phyloP scores from a whole-genome alignment of 2,888 invertebrate species.

The Drosophila putrida region DNA sequence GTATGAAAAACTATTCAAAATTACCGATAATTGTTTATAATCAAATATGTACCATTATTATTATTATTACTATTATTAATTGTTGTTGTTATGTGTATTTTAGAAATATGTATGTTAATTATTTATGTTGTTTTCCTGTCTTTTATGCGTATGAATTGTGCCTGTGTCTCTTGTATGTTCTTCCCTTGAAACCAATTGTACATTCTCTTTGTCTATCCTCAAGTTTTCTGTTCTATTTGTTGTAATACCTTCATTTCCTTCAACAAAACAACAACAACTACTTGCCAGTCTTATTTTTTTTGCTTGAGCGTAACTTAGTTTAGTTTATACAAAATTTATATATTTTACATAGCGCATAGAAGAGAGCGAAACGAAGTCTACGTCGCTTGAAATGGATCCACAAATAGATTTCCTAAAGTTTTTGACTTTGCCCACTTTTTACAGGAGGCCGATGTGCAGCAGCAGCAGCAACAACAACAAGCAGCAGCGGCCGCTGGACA shows the following conservation, averaged over 20 bases:
- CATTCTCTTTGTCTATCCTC: constrained; percentile 10
- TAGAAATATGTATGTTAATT: constrained; percentile 34
- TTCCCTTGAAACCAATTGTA: constrained; percentile 23
- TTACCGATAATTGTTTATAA: constrained; percentile 43
- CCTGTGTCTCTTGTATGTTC: constrained; percentile 44
- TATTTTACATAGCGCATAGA: constrained; percentile 35
- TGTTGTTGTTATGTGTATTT: constrained; percentile 52
- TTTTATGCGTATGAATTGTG: constrained; percentile 50
- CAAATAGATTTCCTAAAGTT: constrained; percentile 40
- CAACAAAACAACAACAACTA: not conserved
- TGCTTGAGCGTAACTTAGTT: constrained; percentile 65
- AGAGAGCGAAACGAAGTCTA: constrained; percentile 10
- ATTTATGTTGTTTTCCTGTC: constrained; percentile 39
- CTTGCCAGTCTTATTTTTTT: constrained; percentile 1
- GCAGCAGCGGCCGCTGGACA: constrained; percentile 74
- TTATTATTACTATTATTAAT: constrained; percentile 6
- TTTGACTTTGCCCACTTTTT: constrained; percentile 50
- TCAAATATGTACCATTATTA: constrained; percentile 20
- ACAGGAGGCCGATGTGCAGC: constrained; percentile 73
- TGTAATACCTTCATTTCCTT: constrained; percentile 9
- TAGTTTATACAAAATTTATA: constrained; percentile 40
- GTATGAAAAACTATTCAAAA: constrained; percentile 66
- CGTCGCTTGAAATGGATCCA: not conserved
- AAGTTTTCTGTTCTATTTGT: constrained; percentile 27
- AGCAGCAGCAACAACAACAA: constrained; percentile 81